Evolutionary conservation across 2,797 vertebrate genomes (phyloP).

Genomic region (Helicolenus hilgendorfi): DNA sequence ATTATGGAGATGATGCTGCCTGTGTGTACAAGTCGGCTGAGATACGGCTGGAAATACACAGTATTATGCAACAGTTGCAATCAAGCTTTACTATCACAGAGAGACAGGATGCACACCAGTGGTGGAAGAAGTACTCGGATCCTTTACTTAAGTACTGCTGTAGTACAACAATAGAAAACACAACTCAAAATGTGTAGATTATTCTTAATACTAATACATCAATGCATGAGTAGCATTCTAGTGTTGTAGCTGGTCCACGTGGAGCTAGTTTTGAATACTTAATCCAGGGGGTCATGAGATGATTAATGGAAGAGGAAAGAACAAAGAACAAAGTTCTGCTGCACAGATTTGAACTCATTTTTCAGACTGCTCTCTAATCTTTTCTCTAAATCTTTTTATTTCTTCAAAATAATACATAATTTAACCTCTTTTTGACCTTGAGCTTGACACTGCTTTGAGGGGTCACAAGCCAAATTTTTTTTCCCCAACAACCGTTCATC

Average conservation of each 20-base stretch:
- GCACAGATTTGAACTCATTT: too few species aligned
- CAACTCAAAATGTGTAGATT: neutral
- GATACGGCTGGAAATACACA: neutral
- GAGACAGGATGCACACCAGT: neutral
- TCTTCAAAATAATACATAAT: neutral
- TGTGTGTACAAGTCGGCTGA: neutral
- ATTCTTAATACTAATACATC: neutral
- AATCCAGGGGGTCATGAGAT: neutral
- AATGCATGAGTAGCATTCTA: neutral
- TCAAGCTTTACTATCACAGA: neutral
- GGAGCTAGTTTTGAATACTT: neutral
- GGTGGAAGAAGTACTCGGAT: neutral
- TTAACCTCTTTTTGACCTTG: neutral
- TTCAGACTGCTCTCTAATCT: neutral
- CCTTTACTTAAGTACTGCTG: neutral
- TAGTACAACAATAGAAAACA: neutral
- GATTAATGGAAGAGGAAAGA: neutral
- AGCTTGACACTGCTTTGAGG: too few species aligned
- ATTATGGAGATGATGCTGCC: slow-evolving; percentile 28
- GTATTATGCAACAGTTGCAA: neutral
- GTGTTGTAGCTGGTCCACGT: neutral
- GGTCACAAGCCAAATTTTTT: too few species aligned
- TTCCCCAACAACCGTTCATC: too few species aligned
- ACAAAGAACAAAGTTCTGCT: neutral
- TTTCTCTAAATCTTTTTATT: too few species aligned